Conservation (phyloP, 2,113 vertebrate species). For the Crotalus horridus region DNA sequence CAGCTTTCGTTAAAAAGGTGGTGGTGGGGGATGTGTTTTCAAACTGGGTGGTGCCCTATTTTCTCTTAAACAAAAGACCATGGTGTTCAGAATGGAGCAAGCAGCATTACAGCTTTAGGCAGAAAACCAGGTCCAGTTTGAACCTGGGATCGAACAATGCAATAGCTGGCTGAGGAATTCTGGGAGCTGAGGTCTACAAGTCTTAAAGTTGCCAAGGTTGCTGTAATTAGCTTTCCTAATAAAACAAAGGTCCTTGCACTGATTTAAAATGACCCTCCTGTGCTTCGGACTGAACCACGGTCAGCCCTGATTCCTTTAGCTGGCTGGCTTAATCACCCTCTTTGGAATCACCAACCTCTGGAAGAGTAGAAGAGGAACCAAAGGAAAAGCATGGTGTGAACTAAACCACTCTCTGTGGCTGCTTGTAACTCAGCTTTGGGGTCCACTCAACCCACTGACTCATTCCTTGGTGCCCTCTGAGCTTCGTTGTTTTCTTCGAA, state of each 20-base stretch:
- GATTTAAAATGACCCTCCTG: neutral
- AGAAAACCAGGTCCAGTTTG: neutral
- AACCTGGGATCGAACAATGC: neutral
- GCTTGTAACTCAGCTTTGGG: neutral
- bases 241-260: neutral
- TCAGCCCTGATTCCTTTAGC: neutral
- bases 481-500: neutral
- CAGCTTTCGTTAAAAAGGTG: neutral
- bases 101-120: neutral
- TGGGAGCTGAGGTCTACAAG: no score
- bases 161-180: neutral
- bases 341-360: neutral
- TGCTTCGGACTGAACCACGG: neutral
- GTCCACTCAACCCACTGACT: neutral
- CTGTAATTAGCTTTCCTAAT: neutral
- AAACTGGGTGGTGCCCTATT: neutral
- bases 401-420: neutral
- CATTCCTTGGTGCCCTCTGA: neutral
- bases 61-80: neutral
- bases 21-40: neutral
- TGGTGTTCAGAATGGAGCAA: neutral
- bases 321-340: neutral
- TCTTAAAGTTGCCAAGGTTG: no score
- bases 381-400: neutral
- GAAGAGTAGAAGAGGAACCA: neutral